Conservation (phyloP, 2,888 invertebrate species). For the Acleris sparsana region DNA sequence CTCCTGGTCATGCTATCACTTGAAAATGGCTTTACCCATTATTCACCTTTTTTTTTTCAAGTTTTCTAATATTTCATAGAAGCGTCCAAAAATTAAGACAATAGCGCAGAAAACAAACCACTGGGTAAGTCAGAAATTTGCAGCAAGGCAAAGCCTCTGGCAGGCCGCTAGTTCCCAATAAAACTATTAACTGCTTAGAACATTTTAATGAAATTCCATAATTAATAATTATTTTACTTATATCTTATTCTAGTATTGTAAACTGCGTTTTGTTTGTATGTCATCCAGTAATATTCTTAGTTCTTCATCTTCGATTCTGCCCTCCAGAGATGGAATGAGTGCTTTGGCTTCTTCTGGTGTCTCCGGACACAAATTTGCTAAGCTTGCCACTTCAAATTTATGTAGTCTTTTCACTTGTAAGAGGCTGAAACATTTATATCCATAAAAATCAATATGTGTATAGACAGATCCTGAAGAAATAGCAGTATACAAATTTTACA, state of each 20-base stretch:
- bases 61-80: too few relatives aligned
- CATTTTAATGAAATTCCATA: slow-evolving; percentile 1
- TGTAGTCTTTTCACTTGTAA: slow-evolving; percentile 97
- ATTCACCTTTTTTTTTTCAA: too few relatives aligned
- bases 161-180: too few relatives aligned
- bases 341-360: slow-evolving; percentile 99
- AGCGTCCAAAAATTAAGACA: too few relatives aligned
- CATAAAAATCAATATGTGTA: too few relatives aligned
- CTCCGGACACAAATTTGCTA: slow-evolving; percentile 99
- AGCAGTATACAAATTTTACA: too few relatives aligned
- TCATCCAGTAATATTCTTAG: slow-evolving; percentile 98
- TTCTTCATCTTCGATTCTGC: slow-evolving; percentile 99
- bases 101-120: too few relatives aligned
- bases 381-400: slow-evolving; percentile 98
- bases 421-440: slow-evolving; percentile 77
- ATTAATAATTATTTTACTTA: background rate
- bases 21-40: too few relatives aligned
- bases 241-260: slow-evolving; percentile 89
- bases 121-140: too few relatives aligned
- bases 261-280: slow-evolving; percentile 98
- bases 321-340: slow-evolving; percentile 97
- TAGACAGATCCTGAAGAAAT: too few relatives aligned
- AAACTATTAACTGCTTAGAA: background rate
- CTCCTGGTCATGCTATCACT: too few relatives aligned
- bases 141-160: too few relatives aligned